Conservation (phyloP, 2,113 vertebrate species). For the Sturnus vulgaris region DNA sequence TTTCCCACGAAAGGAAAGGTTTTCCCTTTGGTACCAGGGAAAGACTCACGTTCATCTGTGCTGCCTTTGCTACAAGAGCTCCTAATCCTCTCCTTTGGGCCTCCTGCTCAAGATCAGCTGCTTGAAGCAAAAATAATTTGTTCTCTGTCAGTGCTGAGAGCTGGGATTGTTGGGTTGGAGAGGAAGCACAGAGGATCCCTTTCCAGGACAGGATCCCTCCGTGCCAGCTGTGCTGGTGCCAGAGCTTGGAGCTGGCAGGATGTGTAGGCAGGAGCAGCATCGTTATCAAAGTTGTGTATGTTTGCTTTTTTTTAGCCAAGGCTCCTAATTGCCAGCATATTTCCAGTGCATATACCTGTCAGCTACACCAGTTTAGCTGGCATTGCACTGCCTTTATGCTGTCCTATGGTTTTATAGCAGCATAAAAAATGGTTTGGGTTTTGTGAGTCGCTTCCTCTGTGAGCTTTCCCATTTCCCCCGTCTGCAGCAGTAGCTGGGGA, state of each 20-base stretch:
- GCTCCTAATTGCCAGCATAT: conserved; percentile 57
- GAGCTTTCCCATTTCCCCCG: conserved; percentile 1
- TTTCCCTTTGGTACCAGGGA: not conserved
- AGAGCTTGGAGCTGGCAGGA: not conserved
- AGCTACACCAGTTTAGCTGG: conserved; percentile 33
- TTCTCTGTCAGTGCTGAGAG: not conserved
- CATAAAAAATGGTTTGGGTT: conserved; percentile 3
- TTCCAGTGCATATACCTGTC: conserved; percentile 58
- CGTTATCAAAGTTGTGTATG: not conserved
- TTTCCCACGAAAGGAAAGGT: not conserved
- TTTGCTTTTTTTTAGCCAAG: not conserved
- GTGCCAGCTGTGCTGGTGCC: not conserved
- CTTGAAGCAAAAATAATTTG: not conserved
- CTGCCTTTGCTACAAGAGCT: not conserved
- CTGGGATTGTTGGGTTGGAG: not conserved
- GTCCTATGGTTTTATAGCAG: conserved; percentile 19
- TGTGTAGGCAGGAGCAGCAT: not conserved
- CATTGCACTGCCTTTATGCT: conserved; percentile 8
- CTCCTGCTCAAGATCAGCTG: not conserved
- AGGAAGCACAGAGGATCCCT: not conserved
- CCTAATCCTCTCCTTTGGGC: not conserved
- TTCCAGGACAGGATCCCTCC: not conserved
- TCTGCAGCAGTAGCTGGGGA: not conserved
- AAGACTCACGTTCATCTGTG: rapidly evolving
- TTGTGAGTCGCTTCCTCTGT: not conserved